phyloP scores from a whole-genome alignment of 2,797 vertebrate species.

The Myoxocephalus aenaeus region DNA sequence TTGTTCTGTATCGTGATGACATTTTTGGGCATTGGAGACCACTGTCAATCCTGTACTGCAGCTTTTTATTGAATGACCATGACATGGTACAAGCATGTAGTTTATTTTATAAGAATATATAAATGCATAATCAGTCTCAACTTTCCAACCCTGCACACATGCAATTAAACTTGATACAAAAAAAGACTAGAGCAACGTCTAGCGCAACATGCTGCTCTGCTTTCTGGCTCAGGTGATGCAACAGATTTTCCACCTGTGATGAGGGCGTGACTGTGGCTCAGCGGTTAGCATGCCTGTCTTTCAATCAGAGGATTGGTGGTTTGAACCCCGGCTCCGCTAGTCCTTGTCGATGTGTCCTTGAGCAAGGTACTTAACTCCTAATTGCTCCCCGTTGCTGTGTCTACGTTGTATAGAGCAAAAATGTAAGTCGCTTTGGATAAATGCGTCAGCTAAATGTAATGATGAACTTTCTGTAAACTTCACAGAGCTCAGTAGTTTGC shows the following conservation, averaged over 20 bases:
- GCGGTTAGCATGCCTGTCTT: too few relatives aligned
- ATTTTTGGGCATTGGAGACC: not conserved
- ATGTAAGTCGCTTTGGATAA: too few relatives aligned
- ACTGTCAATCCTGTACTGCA: not conserved
- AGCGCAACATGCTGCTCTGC: not conserved
- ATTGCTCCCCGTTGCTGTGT: too few relatives aligned
- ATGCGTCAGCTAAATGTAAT: too few relatives aligned
- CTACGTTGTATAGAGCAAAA: too few relatives aligned
- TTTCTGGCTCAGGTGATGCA: not conserved
- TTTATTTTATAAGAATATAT: not conserved
- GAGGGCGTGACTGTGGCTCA: too few relatives aligned
- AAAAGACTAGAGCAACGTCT: not conserved
- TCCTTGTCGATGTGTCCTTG: too few relatives aligned
- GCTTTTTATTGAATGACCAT: not conserved
- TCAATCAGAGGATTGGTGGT: too few relatives aligned
- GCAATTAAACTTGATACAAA: not conserved
- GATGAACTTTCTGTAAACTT: not conserved
- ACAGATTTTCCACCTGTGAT: not conserved
- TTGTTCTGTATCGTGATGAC: slow-evolving; percentile 9
- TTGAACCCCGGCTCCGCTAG: too few relatives aligned
- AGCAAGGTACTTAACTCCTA: too few relatives aligned
- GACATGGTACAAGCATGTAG: not conserved
- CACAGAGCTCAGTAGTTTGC: not conserved
- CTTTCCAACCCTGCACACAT: not conserved
- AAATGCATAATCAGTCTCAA: not conserved